phyloP scores from a whole-genome alignment of 2,113 vertebrate genomes.

The Pleuronectes platessa region DNA sequence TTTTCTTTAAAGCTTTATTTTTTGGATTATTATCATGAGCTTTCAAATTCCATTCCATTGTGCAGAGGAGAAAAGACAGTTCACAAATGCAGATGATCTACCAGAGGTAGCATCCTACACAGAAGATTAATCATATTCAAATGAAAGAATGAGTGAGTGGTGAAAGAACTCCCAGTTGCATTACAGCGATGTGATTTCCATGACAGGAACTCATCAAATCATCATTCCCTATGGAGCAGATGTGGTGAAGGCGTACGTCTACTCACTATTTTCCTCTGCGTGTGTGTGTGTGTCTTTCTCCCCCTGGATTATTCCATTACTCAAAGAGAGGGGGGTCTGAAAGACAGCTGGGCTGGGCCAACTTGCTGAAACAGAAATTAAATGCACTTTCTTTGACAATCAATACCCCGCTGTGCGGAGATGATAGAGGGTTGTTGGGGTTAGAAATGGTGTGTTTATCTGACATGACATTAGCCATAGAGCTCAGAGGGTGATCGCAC shows the following conservation, averaged over 20 bases:
- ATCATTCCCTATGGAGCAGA: constrained; percentile 28
- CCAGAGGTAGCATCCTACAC: constrained; percentile 1
- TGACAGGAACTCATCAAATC: constrained; percentile 60
- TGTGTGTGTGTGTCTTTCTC: neutral
- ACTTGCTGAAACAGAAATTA: constrained; percentile 68
- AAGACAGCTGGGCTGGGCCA: constrained; percentile 51
- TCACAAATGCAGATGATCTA: constrained; percentile 13
- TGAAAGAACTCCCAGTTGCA: constrained; percentile 20
- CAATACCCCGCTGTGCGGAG: constrained; percentile 60
- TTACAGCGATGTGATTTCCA: constrained; percentile 17
- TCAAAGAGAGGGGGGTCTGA: constrained; percentile 24
- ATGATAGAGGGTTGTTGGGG: constrained; percentile 56
- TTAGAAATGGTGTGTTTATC: constrained; percentile 55
- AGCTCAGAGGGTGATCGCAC: constrained; percentile 42
- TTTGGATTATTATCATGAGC: neutral
- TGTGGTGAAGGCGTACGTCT: constrained; percentile 16
- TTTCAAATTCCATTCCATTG: constrained; percentile 2
- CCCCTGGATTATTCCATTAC: constrained; percentile 54
- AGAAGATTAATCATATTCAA: constrained; percentile 38
- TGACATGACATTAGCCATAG: constrained; percentile 54
- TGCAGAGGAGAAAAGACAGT: neutral
- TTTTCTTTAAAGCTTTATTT: neutral
- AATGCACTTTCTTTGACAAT: constrained; percentile 66
- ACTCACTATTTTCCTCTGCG: neutral
- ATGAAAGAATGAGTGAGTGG: constrained; percentile 20